Evolutionary conservation across 2,113 vertebrate genomes (phyloP), one percentile per base, ranked within the genome.

Genomic region (Pygoscelis adeliae): DNA sequence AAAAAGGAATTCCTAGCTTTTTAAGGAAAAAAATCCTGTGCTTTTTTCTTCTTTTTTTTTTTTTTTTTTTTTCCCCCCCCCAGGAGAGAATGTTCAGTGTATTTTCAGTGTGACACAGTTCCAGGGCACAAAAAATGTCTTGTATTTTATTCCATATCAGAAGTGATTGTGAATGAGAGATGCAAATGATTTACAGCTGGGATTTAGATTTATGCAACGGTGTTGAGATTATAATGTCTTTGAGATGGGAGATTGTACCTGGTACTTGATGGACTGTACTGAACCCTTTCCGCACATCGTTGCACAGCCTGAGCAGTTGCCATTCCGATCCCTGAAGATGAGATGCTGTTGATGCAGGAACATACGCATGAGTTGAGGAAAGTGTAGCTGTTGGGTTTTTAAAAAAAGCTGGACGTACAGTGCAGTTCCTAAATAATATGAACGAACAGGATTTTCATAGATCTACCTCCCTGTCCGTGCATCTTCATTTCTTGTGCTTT

Each of bases 261-360:
- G 23, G 18, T 44, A 42, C 2, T 0, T 23, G 19, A 23, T 6
- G 61, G 47, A 5, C 26, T 26, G 6, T 61, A 26, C 16, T 3
- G 4, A 86, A 19, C 3, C 0, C 20, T 69, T 59, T 55, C 56
- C 7, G 5, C 53, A 9, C 47, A 11, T 9, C 0, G 0, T 34
- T 67, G 14, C 29, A 4, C 21, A 72, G 44, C 32, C 58, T 9
- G 62, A 50, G 19, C 44, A 29, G 44, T 1, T 70, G 27, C 59
- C 13, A 0, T 26, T 25, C 29, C 1, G 3, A 8, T 10, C 49
- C 78, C 13, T 20, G 49, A 71, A n/a, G 47, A 32, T 7, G n/a
- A 62, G 55, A 1, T 36, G 11, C 27, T 83, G 30, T 13, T 53
- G 42, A 2, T 46, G 14, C 12, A 49, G 42, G 14, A 76, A 20